These are phyloP conservation scores for Tinea trinotella DNA, from an alignment of 2,888 invertebrate genomes.

Conservation along the genomic window DNA sequence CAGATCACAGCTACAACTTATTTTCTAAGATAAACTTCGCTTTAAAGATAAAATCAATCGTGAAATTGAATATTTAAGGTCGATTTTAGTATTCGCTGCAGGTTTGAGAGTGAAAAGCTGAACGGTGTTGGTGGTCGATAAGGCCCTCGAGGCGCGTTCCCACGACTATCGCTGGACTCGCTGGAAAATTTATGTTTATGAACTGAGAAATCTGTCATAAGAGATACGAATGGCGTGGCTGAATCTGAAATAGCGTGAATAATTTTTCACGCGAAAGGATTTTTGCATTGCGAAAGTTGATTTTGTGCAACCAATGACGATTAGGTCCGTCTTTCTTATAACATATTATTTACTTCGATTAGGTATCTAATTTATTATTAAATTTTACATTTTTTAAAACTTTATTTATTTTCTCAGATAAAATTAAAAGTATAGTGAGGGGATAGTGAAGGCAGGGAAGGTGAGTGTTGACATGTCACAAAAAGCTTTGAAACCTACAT, in stretches of 20 bases:
- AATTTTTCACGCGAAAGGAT: conserved; percentile 53
- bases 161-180: conserved; percentile 60
- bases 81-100: conserved; percentile 28
- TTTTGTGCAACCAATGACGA: conserved; percentile 1
- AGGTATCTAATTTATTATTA: too few species aligned
- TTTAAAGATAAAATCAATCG: background rate
- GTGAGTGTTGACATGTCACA: too few species aligned
- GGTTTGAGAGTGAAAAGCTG: conserved; percentile 62
- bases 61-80: conserved; percentile 27
- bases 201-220: conserved; percentile 70
- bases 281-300: conserved; percentile 21
- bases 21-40: conserved; percentile 15
- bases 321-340: too few species aligned
- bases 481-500: too few species aligned
- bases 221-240: conserved; percentile 58
- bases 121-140: conserved; percentile 63
- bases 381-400: too few species aligned
- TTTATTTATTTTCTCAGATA: too few species aligned
- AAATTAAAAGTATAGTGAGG: too few species aligned
- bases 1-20: conserved; percentile 11
- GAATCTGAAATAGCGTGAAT: conserved; percentile 63
- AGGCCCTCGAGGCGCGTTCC: conserved; percentile 53
- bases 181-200: conserved; percentile 70
- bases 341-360: too few species aligned
- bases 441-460: too few species aligned